Base-by-base conservation (phyloP, 2,888 invertebrate species). In the Euplagia quadripunctaria region DNA sequence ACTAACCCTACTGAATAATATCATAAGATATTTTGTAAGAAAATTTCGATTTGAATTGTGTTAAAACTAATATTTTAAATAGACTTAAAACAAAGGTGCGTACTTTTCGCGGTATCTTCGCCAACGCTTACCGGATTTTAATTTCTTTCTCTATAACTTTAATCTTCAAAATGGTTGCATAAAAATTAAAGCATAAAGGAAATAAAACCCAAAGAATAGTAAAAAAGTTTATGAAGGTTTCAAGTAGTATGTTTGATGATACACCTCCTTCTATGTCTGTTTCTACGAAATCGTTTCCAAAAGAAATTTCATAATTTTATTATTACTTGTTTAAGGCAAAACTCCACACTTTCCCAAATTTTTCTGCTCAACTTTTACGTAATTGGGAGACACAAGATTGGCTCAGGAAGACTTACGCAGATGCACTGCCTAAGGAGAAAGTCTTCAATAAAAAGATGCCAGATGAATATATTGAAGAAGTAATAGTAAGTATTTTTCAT, bases 291-390 rank as follows among this genome's bases (percentile, higher is more conserved):
- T 1, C 4, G n/a, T 55, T n/a, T 20, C n/a, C 41, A 12, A 52
- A 11, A 3, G n/a, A 55, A 9, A 3, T 55, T n/a, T 68, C 12
- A 46, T 41, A 64, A 51, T 64, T 58, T 11, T 66, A 41, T 66
- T 68, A 78, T 82, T 1, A 75, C 77, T 92, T 92, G 93, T 95
- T 95, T 52, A 92, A 96, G 95, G 91, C 94, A 64, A 78, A 88
- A 80, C 84, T 93, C 72, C 92, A 94, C 82, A 91, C 89, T 80
- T 92, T 80, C 77, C 55, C 76, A 41, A 88, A 77, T 72, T 94
- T 92, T 78, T 67, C 72, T n/a, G 90, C 92, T 63, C 83, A 86
- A 63, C 82, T 94, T 69, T 82, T 91, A 46, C 79, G 72, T 41
- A 78, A 80, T 49, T 94, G 92, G 92, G 87, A 87, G 67, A 79